Percentiles rank a stretch among this genome's conserved stretches.
Evolutionary conservation across 2,113 vertebrate species (phyloP).

Genomic region (Phrynocephalus versicolor): DNA sequence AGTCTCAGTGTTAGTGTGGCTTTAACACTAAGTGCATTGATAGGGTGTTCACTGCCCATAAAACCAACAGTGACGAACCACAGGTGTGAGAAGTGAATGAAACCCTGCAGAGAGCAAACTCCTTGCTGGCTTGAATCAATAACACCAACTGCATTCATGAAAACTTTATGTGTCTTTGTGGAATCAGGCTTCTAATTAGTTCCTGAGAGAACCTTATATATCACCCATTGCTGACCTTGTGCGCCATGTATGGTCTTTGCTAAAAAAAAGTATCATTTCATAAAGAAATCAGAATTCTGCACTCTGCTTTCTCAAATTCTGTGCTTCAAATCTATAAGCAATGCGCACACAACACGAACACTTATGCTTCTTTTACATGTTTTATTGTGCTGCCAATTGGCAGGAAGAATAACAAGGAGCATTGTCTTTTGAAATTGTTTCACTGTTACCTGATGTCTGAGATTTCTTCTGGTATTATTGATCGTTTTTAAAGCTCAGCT

Average conservation of each 20-base stretch:
- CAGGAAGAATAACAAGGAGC: neutral
- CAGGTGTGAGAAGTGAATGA: slow-evolving; percentile 22
- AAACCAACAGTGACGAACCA: slow-evolving; percentile 16
- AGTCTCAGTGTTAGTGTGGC: neutral
- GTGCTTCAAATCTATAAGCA: neutral
- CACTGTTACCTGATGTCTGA: neutral
- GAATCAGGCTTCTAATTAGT: slow-evolving; percentile 24
- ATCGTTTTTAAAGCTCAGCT: neutral
- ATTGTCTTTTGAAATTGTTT: neutral
- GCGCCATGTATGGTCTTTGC: neutral
- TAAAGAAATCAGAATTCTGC: neutral
- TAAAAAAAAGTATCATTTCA: neutral
- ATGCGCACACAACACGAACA: neutral
- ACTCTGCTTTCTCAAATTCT: neutral
- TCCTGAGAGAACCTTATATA: slow-evolving; percentile 3
- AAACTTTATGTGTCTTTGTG: neutral
- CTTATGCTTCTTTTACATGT: neutral
- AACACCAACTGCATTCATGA: slow-evolving; percentile 20
- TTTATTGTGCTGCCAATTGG: neutral
- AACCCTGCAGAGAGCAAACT: slow-evolving; percentile 17
- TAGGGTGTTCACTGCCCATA: slow-evolving; percentile 5
- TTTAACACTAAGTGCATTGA: slow-evolving; percentile 7
- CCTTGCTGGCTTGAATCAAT: slow-evolving; percentile 17
- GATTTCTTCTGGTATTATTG: neutral
- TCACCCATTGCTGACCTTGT: neutral